Evolutionary conservation across 2,888 invertebrate species (phyloP).

Genomic region (Alcis repandata): DNA sequence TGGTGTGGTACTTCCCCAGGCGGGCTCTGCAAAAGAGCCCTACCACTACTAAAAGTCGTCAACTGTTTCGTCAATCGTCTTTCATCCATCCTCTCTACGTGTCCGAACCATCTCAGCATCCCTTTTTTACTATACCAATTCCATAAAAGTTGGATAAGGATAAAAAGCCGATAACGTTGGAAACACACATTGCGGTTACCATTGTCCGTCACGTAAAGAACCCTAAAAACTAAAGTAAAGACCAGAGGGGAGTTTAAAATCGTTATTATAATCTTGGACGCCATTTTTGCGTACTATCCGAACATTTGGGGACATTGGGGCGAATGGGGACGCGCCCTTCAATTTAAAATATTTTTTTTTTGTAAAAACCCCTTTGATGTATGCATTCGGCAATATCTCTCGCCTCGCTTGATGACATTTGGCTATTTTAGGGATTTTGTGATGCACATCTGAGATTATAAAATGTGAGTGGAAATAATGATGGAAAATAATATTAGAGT

Average conservation of each 20-base stretch:
- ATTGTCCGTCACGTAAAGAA: background rate
- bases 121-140: no score
- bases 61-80: no score
- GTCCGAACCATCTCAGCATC: no score
- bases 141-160: no score
- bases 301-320: slow-evolving; percentile 27
- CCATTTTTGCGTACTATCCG: slow-evolving; percentile 73
- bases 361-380: slow-evolving; percentile 85
- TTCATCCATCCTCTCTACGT: no score
- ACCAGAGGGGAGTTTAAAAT: slow-evolving; percentile 81
- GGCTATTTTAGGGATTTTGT: slow-evolving; percentile 78
- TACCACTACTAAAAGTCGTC: no score
- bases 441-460: slow-evolving; percentile 85
- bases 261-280: slow-evolving; percentile 87
- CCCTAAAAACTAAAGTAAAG: slow-evolving; percentile 69
- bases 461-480: no score
- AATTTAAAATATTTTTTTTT: slow-evolving; percentile 80
- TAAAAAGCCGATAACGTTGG: no score
- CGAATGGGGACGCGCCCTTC: slow-evolving; percentile 81
- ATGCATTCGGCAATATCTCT: slow-evolving; percentile 83
- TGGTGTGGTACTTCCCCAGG: no score
- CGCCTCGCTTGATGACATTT: slow-evolving; percentile 80
- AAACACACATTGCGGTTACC: background rate
- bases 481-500: background rate
- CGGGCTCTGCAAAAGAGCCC: no score